phyloP scores from a whole-genome alignment of 2,113 vertebrate genomes.

The Prinia subflava region DNA sequence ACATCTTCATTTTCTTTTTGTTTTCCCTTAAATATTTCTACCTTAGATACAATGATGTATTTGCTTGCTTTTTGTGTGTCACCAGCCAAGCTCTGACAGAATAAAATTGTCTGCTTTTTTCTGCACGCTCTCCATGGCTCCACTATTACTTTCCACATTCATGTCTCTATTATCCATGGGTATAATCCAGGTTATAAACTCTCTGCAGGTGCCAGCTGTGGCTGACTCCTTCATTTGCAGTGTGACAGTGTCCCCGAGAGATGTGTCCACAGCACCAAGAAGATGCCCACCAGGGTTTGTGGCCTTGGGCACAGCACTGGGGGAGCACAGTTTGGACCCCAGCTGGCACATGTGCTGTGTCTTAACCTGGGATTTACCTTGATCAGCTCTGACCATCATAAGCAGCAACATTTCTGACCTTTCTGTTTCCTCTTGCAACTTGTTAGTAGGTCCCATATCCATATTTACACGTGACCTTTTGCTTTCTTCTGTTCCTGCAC shows the following conservation, averaged over 20 bases:
- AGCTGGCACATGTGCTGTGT: neutral
- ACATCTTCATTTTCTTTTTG: neutral
- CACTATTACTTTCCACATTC: neutral
- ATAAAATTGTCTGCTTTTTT: neutral
- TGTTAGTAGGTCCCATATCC: neutral
- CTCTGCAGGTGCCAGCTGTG: neutral
- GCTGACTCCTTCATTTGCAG: neutral
- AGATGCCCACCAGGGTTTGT: neutral
- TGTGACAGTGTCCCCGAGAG: neutral
- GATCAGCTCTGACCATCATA: neutral
- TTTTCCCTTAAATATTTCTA: neutral
- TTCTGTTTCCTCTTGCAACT: neutral
- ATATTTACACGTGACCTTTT: neutral
- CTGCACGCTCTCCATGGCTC: neutral
- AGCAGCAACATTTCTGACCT: neutral
- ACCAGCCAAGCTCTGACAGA: neutral
- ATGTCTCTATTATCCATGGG: neutral
- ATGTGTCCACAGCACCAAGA: neutral
- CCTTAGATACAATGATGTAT: neutral
- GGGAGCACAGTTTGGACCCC: neutral
- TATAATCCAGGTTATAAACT: neutral
- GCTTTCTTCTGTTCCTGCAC: neutral
- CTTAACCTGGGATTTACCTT: neutral
- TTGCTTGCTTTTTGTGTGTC: neutral
- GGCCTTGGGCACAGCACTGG: neutral